A percentile compares a stretch with the other conserved stretches of the same genome.
These are phyloP conservation scores for Callopanchax toddi DNA, from an alignment of 2,113 vertebrate species.

Conservation along the genomic window DNA sequence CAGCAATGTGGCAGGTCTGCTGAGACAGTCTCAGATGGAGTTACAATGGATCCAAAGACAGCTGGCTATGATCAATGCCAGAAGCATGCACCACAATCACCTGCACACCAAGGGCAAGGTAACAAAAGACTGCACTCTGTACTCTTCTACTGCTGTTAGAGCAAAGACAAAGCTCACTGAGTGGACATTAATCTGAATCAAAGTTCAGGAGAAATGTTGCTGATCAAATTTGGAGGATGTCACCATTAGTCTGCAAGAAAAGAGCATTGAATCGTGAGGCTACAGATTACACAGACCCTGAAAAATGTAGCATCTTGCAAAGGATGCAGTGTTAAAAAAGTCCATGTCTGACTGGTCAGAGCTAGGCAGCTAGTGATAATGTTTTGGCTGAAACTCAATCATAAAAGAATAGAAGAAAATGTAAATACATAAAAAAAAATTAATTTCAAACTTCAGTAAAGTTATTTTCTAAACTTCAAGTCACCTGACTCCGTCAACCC, in stretches of 20 bases:
- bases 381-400: too few relatives aligned
- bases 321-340: too few relatives aligned
- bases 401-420: not conserved
- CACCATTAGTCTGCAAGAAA: not conserved
- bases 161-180: not conserved
- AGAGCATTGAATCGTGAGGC: not conserved
- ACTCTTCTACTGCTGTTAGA: not conserved
- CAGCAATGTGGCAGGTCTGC: conserved; percentile 65
- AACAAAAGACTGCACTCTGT: conserved; percentile 14
- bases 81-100: conserved; percentile 62
- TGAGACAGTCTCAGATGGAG: conserved; percentile 79
- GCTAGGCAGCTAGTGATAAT: too few relatives aligned
- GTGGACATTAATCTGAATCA: not conserved
- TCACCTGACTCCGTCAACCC: too few relatives aligned
- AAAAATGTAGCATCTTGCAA: not conserved
- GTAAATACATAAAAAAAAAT: not conserved
- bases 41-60: conserved; percentile 82
- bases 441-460: not conserved
- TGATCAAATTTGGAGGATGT: not conserved
- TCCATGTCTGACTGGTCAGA: too few relatives aligned
- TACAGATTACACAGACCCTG: not conserved
- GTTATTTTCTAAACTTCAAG: too few relatives aligned
- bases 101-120: conserved; percentile 75
- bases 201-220: not conserved
- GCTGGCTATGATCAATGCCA: conserved; percentile 71